Percentiles rank a stretch among this genome's conserved stretches.
Conservation (phyloP, 2,113 vertebrate genomes). For the Cryptomyrus ogoouensis region DNA sequence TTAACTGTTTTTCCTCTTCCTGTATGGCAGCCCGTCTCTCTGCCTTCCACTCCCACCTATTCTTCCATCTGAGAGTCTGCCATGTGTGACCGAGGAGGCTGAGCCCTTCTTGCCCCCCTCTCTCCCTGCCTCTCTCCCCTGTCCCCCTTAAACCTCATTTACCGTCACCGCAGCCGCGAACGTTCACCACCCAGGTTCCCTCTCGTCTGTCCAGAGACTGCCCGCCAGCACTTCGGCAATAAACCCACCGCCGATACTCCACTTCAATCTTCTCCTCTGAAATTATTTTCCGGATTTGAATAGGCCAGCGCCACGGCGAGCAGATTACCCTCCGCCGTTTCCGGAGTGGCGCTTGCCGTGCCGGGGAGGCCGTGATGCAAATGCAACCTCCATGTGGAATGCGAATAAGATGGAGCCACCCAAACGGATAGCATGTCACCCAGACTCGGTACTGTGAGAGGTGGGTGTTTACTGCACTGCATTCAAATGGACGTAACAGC, state of each 20-base stretch:
- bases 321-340: background rate
- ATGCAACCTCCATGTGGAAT: background rate
- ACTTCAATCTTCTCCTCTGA: background rate
- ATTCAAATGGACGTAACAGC: background rate
- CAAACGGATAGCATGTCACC: background rate
- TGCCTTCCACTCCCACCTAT: constrained; percentile 19
- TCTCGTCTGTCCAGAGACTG: background rate
- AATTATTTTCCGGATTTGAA: background rate
- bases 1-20: background rate
- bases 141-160: constrained; percentile 4
- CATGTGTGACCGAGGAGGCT: background rate
- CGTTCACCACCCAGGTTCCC: background rate
- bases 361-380: background rate
- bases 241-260: background rate
- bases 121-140: background rate
- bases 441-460: background rate
- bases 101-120: background rate
- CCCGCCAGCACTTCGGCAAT: background rate
- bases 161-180: background rate
- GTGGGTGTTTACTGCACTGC: background rate
- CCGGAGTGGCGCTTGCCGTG: background rate
- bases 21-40: background rate
- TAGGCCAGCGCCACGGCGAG: background rate
- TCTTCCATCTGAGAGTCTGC: background rate
- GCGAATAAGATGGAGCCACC: background rate